Evolutionary conservation across 1,140 invertebrate genomes (phyloP).

Genomic region (Trichonephila clavata): DNA sequence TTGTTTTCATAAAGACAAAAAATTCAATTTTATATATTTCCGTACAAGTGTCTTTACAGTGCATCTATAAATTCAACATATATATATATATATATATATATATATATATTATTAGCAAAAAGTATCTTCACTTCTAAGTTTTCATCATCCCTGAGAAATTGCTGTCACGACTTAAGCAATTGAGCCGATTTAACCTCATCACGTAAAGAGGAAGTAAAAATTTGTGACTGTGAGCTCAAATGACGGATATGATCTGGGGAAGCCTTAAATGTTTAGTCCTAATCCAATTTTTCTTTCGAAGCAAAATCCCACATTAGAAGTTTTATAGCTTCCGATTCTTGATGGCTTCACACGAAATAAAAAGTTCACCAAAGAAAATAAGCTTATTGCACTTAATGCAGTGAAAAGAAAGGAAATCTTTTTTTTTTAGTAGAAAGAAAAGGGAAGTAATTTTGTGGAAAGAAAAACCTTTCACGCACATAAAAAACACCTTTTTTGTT

Average conservation of each 20-base stretch:
- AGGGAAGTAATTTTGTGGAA: neutral
- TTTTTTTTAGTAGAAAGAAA: neutral
- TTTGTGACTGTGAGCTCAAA: neutral
- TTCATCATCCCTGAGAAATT: neutral
- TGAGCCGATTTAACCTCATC: neutral
- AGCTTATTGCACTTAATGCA: neutral
- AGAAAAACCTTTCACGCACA: neutral
- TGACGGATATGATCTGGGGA: neutral
- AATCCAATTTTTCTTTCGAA: slow-evolving; percentile 14
- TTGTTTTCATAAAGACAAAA: too few relatives aligned
- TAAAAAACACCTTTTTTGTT: too few relatives aligned
- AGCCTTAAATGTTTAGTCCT: neutral
- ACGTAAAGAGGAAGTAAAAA: neutral
- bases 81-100: too few relatives aligned
- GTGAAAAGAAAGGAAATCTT: neutral
- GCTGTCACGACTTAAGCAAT: neutral
- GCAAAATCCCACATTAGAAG: neutral
- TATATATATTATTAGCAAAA: too few relatives aligned
- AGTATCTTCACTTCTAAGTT: neutral
- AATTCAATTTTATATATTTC: too few relatives aligned
- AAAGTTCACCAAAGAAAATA: neutral
- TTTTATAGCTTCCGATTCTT: slow-evolving; percentile 14
- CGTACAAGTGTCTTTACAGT: too few relatives aligned
- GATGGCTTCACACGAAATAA: neutral
- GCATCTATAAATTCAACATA: too few relatives aligned